These are phyloP conservation scores for Wasmannia auropunctata DNA, from an alignment of 1,140 invertebrate species.

Conservation along the genomic window DNA sequence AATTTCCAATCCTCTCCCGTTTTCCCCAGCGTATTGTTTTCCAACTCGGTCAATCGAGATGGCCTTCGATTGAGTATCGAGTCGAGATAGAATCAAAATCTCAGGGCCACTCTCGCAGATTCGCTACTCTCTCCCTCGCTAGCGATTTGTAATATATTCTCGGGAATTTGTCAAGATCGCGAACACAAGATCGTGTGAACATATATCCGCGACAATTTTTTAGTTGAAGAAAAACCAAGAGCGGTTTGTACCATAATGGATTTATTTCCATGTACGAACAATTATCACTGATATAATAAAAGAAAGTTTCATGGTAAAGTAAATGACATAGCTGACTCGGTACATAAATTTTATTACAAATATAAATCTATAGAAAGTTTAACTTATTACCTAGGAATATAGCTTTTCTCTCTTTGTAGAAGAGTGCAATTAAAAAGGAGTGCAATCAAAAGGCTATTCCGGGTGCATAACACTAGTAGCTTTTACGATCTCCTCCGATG, in stretches of 20 bases:
- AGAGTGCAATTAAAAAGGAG: neutral
- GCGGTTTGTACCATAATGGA: neutral
- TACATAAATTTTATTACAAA: neutral
- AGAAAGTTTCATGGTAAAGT: neutral
- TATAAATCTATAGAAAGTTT: neutral
- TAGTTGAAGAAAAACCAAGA: neutral
- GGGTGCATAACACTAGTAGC: neutral
- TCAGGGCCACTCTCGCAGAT: conserved; percentile 72
- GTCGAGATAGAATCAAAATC: conserved; percentile 75
- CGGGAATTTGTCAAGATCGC: neutral
- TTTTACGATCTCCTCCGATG: neutral
- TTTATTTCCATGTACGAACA: neutral
- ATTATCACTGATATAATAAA: neutral
- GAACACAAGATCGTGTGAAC: neutral
- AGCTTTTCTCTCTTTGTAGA: neutral
- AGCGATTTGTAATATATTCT: conserved; percentile 52
- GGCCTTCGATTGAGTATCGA: conserved; percentile 77
- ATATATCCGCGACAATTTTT: neutral
- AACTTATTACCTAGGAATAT: neutral
- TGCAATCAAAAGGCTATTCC: neutral
- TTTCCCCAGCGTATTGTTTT: conserved; percentile 70
- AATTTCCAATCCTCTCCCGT: conserved; percentile 69
- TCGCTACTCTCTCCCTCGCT: conserved; percentile 55
- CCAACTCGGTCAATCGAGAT: conserved; percentile 79
- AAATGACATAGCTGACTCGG: neutral